A percentile compares a stretch with the other conserved stretches of the same genome.
Conservation (phyloP, 2,888 invertebrate species). For the Aquatica leii region DNA sequence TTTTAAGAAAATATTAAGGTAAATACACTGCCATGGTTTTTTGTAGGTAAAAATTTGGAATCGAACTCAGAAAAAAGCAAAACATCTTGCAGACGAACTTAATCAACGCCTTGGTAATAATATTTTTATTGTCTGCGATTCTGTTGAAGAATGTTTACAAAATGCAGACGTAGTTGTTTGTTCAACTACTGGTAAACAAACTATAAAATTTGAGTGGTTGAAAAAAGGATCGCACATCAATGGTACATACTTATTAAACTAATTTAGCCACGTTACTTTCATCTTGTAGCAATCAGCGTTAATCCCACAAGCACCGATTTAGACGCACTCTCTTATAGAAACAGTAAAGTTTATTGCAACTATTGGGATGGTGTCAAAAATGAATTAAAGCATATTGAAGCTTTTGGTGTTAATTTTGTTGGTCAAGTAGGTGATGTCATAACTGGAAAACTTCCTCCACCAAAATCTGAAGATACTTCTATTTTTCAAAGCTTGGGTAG, state of each 20-base stretch:
- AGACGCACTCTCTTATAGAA: constrained; percentile 62
- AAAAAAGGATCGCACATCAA: constrained; percentile 68
- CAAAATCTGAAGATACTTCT: constrained; percentile 56
- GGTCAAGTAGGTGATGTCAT: constrained; percentile 68
- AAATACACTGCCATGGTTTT: too few relatives aligned
- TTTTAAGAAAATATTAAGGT: too few relatives aligned
- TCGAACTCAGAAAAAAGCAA: constrained; percentile 57
- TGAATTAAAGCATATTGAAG: constrained; percentile 59
- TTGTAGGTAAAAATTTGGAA: constrained; percentile 72
- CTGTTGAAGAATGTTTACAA: constrained; percentile 62
- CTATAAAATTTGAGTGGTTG: constrained; percentile 64
- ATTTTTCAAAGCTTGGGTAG: constrained; percentile 71
- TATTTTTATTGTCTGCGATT: constrained; percentile 45
- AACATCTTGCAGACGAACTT: constrained; percentile 54
- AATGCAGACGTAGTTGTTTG: constrained; percentile 71
- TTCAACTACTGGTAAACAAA: constrained; percentile 63
- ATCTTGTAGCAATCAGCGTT: constrained; percentile 70
- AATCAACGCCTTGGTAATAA: constrained; percentile 36
- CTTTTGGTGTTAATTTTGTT: constrained; percentile 62
- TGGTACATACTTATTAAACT: too few relatives aligned
- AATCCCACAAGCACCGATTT: constrained; percentile 63
- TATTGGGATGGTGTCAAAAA: constrained; percentile 62
- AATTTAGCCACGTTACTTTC: too few relatives aligned
- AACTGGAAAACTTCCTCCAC: constrained; percentile 51
- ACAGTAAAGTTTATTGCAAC: constrained; percentile 65